Evolutionary conservation across 2,113 vertebrate species (phyloP), one percentile per base, ranked within the genome.

Genomic region (Cricetomys ansorgei): DNA sequence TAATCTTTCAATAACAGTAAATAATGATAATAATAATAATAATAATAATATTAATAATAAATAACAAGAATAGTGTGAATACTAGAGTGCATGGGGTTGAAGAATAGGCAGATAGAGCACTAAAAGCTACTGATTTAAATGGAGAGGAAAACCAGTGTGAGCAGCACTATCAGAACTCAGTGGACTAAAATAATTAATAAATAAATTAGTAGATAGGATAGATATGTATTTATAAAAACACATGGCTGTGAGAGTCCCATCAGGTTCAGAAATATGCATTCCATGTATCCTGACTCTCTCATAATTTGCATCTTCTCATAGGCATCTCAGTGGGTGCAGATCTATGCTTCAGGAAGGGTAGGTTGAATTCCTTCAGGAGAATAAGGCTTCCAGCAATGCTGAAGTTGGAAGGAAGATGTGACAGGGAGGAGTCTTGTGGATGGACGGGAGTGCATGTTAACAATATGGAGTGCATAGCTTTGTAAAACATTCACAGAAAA

Each of bases 271-370:
- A 62, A 1, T 13, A n/a, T 21, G 31, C 31, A 27, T 69, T 88
- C 10, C 7, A 1, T 43, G 4, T 55, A n/a, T 62, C 13, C 15
- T 8, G 67, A 45, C 9, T 59, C 84, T 59, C 84, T 53, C 27
- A 64, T 13, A 34, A 45, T 21, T 64, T 25, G 25, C 1, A n/a
- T 7, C 5, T 89, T 21, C 45, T 0, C 2, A 0, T 7, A 2
- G 62, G 3, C 16, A 31, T 40, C 2, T 64, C 11, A 25, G 5
- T 21, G 13, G 3, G 7, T 27, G 7, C 7, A 17, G 27, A 7
- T 57, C 25, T 79, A 1, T 5, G 1, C 7, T 70, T n/a, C 23
- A 25, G 76, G 80, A 75, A 40, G 2, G 21, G 23, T 64, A 89
- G 27, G 5, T n/a, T 5, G 19, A 29, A 11, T 55, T 84, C 2